Evolutionary conservation across 2,888 invertebrate species (phyloP), one percentile per base, ranked within the genome.

Genomic region (Papilio protenor): DNA sequence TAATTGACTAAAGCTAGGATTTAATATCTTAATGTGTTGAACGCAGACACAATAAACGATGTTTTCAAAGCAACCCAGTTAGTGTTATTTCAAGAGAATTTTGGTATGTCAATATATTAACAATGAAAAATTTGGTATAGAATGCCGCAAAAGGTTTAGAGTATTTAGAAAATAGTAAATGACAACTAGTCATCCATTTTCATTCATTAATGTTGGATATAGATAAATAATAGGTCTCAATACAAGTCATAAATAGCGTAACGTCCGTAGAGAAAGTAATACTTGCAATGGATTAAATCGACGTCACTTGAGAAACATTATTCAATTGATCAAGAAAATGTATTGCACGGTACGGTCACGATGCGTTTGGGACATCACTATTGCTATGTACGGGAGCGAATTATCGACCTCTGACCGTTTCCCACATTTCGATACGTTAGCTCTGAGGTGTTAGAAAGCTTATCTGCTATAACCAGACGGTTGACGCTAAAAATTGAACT

Each of bases 391-490:
- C 90, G 87, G 92, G 89, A 91, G 92, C 90, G 85, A 88, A 90
- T 87, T 88, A 85, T 85, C 87, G 91, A 92, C 92, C 92, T 90
- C 73, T 89, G 87, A 84, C 87, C 89, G 83, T 84, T 91, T 92
- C 91, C 89, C 92, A 91, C 90, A 90, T 89, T 87, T 78, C 84
- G 88, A 87, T 86, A 84, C 83, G 83, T 83, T 78, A 85, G 57
- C 77, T 49, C 59, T 83, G 85, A 88, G 87, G 88, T 87, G 91
- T 90, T 91, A 92, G 92, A 92, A 93, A 92, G 92, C 89, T 88
- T 87, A 90, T 89, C 84, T 79, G 72, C 78, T 70, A 59, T 72
- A 84, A 79, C 83, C 82, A 86, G 80, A 78, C 85, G 83, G 84
- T 83, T 80, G 85, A 85, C 86, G 80, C 82, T 82, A 84, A 85